phyloP scores from a whole-genome alignment of 1,140 invertebrate genomes.

The Gryllus bimaculatus region DNA sequence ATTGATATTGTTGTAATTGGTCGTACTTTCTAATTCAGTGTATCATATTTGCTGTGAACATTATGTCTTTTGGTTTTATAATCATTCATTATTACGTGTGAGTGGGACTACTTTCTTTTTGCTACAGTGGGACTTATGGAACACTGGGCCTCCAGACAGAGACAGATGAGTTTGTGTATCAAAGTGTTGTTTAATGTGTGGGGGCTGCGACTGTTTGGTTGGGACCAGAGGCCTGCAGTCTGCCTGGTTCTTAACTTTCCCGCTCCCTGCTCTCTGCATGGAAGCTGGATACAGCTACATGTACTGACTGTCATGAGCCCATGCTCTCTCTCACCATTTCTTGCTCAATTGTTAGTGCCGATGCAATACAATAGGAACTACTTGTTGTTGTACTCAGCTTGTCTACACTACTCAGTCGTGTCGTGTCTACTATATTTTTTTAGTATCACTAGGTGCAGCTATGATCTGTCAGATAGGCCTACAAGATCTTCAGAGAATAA shows the following conservation, averaged over 20 bases:
- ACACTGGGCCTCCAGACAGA: neutral
- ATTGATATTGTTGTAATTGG: neutral
- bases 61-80: neutral
- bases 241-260: neutral
- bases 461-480: constrained; percentile 3
- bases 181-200: constrained; percentile 1
- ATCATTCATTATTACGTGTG: neutral
- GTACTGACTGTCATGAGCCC: constrained; percentile 2
- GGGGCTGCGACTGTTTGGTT: neutral
- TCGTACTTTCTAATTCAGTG: constrained; percentile 1
- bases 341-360: constrained; percentile 3
- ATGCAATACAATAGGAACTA: constrained; percentile 5
- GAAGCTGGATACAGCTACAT: neutral
- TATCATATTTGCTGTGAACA: neutral
- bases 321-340: neutral
- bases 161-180: neutral
- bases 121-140: neutral
- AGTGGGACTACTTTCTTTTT: neutral
- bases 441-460: neutral
- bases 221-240: constrained; percentile 1
- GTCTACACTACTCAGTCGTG: neutral
- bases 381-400: constrained; percentile 4
- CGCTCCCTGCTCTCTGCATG: neutral
- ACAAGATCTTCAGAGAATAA: neutral
- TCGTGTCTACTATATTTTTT: constrained; percentile 5